phyloP scores from a whole-genome alignment of 2,113 vertebrate genomes.

The Callopanchax toddi region DNA sequence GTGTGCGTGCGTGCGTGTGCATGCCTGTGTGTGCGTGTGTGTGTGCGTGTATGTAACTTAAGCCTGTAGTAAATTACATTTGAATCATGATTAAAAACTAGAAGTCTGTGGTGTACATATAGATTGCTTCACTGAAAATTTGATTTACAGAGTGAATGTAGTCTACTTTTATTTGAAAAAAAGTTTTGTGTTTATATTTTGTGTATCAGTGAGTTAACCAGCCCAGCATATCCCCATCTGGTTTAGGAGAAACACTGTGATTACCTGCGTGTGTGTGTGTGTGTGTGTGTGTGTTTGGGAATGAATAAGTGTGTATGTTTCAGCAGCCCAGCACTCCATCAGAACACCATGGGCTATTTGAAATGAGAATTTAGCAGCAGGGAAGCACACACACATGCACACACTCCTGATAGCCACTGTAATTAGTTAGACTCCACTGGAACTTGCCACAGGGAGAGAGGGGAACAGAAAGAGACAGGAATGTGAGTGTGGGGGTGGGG shows the following conservation, averaged over 20 bases:
- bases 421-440: constrained; percentile 78
- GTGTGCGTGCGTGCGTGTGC: no score
- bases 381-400: constrained; percentile 44
- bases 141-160: no score
- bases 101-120: no score
- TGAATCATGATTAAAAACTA: no score
- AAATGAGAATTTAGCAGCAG: constrained; percentile 76
- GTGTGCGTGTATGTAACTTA: no score
- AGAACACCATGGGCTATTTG: constrained; percentile 76
- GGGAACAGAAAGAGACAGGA: constrained; percentile 7
- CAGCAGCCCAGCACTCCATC: constrained; percentile 40
- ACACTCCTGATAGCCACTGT: constrained; percentile 68
- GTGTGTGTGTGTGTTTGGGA: constrained; percentile 43
- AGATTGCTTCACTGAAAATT: no score
- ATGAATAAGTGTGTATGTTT: constrained; percentile 42
- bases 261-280: constrained; percentile 24
- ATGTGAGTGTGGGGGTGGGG: not conserved
- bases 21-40: no score
- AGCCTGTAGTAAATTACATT: no score
- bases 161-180: not conserved
- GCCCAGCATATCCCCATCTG: constrained; percentile 23
- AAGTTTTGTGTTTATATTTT: not conserved
- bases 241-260: not conserved
- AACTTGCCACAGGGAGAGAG: constrained; percentile 66
- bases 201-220: constrained; percentile 14